Base-by-base conservation (phyloP, 2,888 invertebrate genomes). In the Drepanosiphum platanoidis region DNA sequence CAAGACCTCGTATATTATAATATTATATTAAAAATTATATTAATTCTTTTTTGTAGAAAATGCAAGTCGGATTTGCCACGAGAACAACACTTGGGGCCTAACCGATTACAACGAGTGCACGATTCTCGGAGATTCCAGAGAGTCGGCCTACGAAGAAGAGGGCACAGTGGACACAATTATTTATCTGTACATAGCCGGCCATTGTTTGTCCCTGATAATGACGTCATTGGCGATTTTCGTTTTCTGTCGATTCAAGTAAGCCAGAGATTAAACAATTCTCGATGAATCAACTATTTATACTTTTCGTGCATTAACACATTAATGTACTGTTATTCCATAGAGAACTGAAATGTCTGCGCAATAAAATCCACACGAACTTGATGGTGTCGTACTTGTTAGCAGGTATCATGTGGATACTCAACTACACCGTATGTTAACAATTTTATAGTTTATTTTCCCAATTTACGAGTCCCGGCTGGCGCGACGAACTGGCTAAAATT, bases 81-180 rank as follows among this genome's bases (percentile, higher is more conserved):
- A 91, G 87, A 94, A 95, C 88, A 96, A 96, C n/a, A 93, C 92
- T 13, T 97, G 97, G 97, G 93, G 93, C 86, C 52, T 77, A 13
- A 84, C 84, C 36, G 68, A 84, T 39, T 84, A 68, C 39, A 75
- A 52, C 52, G 66, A 84, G 22, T 84, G 84, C 9, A 83, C 74
- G 2, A 66, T 66, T 1, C 64, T 74, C 15, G 27, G n/a, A n/a
- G 70, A 46, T 1, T 58, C 75, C 8, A 74, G 34, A 74, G 52
- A 39, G 2, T 36, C 39, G 66, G 39, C 74, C 1, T 72, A 83
- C 77, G 84, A 70, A 8, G 84, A 68, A 36, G 84, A 84, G 18
- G 77, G 32, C 36, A 84, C 84, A 13, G 77, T 84, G 15, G 68
- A 84, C 58, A 77, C 32, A 7, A 84, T 84, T 2, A 77, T 84